Percentiles rank a stretch among this genome's conserved stretches.
Evolutionary conservation across 1,140 invertebrate species (phyloP).

Genomic region (Drosophila sulfurigaster): DNA sequence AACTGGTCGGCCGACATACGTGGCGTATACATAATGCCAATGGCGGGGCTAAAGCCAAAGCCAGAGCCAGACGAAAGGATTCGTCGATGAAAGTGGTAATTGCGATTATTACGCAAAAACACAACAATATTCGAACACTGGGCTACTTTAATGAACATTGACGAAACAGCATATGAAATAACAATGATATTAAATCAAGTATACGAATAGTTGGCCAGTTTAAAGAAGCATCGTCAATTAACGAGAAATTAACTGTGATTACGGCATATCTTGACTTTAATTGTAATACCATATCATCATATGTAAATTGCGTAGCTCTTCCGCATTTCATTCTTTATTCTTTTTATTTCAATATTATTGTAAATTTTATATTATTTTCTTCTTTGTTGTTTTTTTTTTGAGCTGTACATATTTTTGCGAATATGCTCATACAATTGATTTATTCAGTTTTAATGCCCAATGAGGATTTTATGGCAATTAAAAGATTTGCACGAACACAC

Average conservation of each 20-base stretch:
- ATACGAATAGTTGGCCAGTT: not conserved
- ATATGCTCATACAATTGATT: slow-evolving; percentile 52
- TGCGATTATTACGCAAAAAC: slow-evolving; percentile 40
- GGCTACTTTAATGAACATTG: slow-evolving; percentile 14
- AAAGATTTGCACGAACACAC: slow-evolving; percentile 72
- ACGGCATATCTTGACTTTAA: slow-evolving; percentile 9
- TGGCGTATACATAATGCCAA: slow-evolving; percentile 40
- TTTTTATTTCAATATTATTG: slow-evolving; percentile 18
- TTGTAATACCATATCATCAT: not conserved
- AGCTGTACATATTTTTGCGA: slow-evolving; percentile 14
- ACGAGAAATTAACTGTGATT: not conserved
- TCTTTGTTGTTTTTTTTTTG: not conserved
- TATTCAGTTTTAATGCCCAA: slow-evolving; percentile 82
- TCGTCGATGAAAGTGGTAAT: slow-evolving; percentile 20
- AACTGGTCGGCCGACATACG: slow-evolving; percentile 28
- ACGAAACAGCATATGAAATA: not conserved
- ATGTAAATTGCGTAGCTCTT: slow-evolving; percentile 4
- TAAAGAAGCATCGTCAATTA: not conserved
- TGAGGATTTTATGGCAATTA: slow-evolving; percentile 81
- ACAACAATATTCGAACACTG: slow-evolving; percentile 5
- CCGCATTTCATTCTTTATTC: slow-evolving; percentile 27
- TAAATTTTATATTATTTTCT: no score
- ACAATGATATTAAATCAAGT: not conserved
- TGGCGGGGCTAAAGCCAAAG: slow-evolving; percentile 28
- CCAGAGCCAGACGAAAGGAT: slow-evolving; percentile 24